Evolutionary conservation across 2,113 vertebrate genomes (phyloP).

Genomic region (Elaphurus davidianus): DNA sequence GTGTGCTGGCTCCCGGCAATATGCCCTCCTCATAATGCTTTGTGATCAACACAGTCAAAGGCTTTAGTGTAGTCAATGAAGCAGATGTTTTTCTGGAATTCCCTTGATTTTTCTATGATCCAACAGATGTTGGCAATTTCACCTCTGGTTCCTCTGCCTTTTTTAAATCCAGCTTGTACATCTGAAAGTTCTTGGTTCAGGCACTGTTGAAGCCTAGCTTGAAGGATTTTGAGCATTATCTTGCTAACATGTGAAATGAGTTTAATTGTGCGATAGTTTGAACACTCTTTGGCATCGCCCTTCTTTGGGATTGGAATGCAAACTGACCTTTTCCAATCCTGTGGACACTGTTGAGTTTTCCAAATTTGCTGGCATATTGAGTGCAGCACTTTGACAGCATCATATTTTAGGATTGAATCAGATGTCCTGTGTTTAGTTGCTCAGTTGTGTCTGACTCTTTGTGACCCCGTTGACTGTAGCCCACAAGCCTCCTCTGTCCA

Average conservation of each 20-base stretch:
- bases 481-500: background rate
- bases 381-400: background rate
- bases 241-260: background rate
- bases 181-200: background rate
- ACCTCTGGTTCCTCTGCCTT: background rate
- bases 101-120: background rate
- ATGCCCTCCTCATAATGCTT: background rate
- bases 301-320: background rate
- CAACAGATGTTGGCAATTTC: background rate
- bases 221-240: background rate
- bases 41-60: background rate
- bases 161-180: background rate
- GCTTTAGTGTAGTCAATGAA: background rate
- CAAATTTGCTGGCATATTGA: background rate
- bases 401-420: background rate
- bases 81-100: background rate
- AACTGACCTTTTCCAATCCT: background rate
- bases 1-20: background rate
- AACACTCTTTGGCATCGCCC: background rate
- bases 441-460: background rate
- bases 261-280: rapidly evolving
- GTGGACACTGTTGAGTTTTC: background rate
- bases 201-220: background rate
- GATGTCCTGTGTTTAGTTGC: background rate
- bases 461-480: background rate